Evolutionary conservation across 1,140 invertebrate genomes (phyloP), one percentile per base, ranked within the genome.

Genomic region (Drosophila sp.): DNA sequence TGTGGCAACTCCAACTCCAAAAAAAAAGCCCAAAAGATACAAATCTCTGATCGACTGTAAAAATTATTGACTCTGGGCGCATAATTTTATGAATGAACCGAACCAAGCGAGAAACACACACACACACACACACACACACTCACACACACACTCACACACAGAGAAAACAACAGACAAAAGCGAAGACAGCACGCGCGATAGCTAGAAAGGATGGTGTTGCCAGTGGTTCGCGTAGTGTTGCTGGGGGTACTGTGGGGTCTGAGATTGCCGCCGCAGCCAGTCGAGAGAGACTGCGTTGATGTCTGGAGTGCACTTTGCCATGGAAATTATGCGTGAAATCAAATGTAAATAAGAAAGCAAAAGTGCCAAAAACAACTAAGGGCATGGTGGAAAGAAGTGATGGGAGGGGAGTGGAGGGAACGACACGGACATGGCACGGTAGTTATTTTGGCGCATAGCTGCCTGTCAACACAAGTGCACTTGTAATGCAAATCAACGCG

Each of bases 361-460:
- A 82, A 82, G 79, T 82, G 79, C 79, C 79, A 82, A 82, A 82
- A 82, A 68, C 83, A 55, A 10, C 30, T 27, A 71, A 41, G 30
- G 27, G 38, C 23, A 38, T 33, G 44, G 32, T 4, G 44, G 23
- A 10, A 23, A 2, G 44, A 23, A 23, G 44, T 27, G 3, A 6
- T 17, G 7, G 3, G 33, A n/a, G 29, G 44, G 8, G 23, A 25
- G 47, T 8, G 11, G n/a, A 17, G 29, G 54, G 47, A 35, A 57
- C 71, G 41, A 65, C 8, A 23, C 23, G 23, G 23, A 27, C 72
- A 66, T 67, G 79, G 70, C 77, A 90, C 87, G 75, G 87, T 90
- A 90, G 87, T 90, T 90, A 90, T 90, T 90, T 90, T 87, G 89
- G 87, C 87, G 86, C 83, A 90, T 87, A 90, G 87, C 80, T 87